Evolutionary conservation across 2,113 vertebrate species (phyloP), one percentile per base, ranked within the genome.

Genomic region (Caretta caretta): DNA sequence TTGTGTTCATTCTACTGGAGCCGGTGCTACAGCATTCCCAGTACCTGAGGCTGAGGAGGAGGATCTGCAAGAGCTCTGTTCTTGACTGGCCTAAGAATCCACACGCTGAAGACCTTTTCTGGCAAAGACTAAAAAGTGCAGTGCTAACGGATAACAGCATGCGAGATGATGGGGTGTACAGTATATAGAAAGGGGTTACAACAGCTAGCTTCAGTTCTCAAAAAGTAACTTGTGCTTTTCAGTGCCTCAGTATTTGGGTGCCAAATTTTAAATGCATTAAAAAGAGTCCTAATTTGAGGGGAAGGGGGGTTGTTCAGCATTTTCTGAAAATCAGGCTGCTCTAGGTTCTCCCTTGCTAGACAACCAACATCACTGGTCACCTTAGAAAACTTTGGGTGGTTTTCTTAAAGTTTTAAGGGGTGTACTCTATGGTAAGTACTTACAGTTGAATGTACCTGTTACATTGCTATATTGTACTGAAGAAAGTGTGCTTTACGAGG

Each of bases 81-180:
- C 94, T 99, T 20, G 98, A 98, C 80, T 99, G 99, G 99, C 99
- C 99, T 0, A 97, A 95, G 78, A 99, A 98, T 13, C 96, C 98
- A 10, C 98, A 98, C 1, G 98, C 98, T 2, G 97, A 99, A 86
- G 96, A 96, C 14, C 98, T 98, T 98, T 99, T 99, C 88, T 99
- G 98, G 99, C 98, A 99, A 83, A 98, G 97, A 75, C 96, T 99
- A 89, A 96, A 97, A 80, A 98, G 96, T 80, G 96, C 98, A 10
- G 84, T 99, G 54, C 96, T 96, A 53, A 96, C 98, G 4, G 98
- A 99, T 90, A 98, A 99, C 35, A 98, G 98, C 8, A 98, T 98
- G 91, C 98, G 98, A 84, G 99, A 99, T 80, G 99, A 98, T 91
- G 98, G 97, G 79, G 93, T 99, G 54, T 99, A 99, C 90, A 98